These are phyloP conservation scores for Dolomedes plantarius DNA, from an alignment of 2,888 invertebrate genomes.

Conservation along the genomic window DNA sequence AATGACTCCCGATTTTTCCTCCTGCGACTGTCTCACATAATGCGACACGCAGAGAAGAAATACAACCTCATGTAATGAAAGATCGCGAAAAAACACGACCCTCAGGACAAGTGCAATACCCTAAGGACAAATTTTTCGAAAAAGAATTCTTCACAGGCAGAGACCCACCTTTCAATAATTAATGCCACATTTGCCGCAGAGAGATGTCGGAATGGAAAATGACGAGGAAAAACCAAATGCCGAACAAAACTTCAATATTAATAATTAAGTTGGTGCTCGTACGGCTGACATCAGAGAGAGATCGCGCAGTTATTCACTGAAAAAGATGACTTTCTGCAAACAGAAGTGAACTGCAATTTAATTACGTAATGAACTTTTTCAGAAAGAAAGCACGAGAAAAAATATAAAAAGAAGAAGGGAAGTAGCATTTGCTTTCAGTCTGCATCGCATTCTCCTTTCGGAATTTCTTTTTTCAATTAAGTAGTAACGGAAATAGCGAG, in stretches of 20 bases:
- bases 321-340: neutral
- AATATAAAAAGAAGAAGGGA: neutral
- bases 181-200: constrained; percentile 21
- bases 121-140: neutral
- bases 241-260: constrained; percentile 63
- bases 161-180: constrained; percentile 53
- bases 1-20: too few relatives aligned
- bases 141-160: neutral
- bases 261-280: constrained; percentile 49
- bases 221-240: constrained; percentile 43
- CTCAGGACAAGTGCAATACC: too few relatives aligned
- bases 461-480: too few relatives aligned
- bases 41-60: too few relatives aligned
- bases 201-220: constrained; percentile 21
- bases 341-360: neutral
- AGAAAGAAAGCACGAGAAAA: neutral
- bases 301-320: neutral
- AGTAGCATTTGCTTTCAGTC: neutral
- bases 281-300: neutral
- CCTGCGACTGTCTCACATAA: too few relatives aligned
- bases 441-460: too few relatives aligned
- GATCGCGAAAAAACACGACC: too few relatives aligned
- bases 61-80: too few relatives aligned
- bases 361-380: neutral
- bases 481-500: too few relatives aligned